Evolutionary conservation across 2,797 vertebrate species (phyloP).

Genomic region (Malacoraja senta): DNA sequence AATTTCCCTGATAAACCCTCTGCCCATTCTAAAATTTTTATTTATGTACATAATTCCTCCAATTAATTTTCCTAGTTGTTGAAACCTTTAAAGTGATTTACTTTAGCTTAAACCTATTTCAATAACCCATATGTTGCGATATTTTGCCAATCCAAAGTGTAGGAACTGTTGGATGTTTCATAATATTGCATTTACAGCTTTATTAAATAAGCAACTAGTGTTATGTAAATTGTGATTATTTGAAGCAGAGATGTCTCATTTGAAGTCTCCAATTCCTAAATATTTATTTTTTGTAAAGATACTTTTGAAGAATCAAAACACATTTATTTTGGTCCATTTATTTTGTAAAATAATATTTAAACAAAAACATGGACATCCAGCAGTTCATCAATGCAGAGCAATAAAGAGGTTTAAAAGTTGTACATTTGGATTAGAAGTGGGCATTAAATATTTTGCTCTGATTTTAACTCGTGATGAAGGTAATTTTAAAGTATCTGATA

Average conservation of each 20-base stretch:
- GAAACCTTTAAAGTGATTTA: neutral
- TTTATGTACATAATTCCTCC: neutral
- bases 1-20: neutral
- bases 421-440: neutral
- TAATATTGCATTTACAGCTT: neutral
- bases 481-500: neutral
- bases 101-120: neutral
- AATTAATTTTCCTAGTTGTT: neutral
- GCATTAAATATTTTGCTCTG: neutral
- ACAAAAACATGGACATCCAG: neutral
- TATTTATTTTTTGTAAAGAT: neutral
- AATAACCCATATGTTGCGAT: neutral
- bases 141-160: neutral
- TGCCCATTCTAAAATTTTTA: neutral
- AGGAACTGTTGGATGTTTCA: neutral
- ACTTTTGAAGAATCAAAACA: neutral
- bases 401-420: neutral
- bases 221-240: neutral
- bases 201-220: neutral
- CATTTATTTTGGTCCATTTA: neutral
- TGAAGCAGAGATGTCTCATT: neutral
- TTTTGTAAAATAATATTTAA: neutral
- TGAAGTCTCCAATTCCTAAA: neutral
- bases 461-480: neutral
- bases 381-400: neutral